These are phyloP conservation scores for Gavia stellata DNA, from an alignment of 2,113 vertebrate genomes.

Conservation along the genomic window DNA sequence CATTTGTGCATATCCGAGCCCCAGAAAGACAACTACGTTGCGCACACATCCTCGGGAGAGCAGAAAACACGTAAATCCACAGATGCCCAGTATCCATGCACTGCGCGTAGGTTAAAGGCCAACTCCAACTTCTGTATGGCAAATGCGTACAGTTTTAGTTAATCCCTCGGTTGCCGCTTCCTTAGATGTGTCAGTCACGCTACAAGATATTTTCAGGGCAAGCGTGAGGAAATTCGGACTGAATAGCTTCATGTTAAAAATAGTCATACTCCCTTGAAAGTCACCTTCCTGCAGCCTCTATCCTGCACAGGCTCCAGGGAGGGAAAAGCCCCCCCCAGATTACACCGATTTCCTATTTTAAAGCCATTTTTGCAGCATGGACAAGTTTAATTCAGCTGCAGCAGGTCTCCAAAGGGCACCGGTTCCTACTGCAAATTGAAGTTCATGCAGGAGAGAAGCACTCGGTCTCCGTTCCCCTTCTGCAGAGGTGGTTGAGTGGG, in stretches of 20 bases:
- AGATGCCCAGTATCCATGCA: neutral
- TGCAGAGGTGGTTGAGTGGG: neutral
- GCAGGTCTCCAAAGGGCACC: neutral
- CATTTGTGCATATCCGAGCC: neutral
- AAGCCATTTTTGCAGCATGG: neutral
- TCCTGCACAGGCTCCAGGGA: neutral
- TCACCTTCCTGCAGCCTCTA: neutral
- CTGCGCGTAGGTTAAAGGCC: neutral
- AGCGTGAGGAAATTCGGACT: neutral
- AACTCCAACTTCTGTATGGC: neutral
- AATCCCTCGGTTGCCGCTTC: neutral
- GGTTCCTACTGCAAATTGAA: neutral
- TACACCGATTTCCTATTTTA: neutral
- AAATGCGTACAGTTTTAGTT: neutral
- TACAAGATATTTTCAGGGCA: neutral
- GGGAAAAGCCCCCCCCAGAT: too few relatives aligned
- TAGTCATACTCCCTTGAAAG: neutral
- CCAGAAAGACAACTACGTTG: neutral
- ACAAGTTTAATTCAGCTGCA: too few relatives aligned
- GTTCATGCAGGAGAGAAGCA: rapidly evolving
- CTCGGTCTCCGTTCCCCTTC: rapidly evolving
- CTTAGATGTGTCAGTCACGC: neutral
- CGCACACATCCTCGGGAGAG: rapidly evolving
- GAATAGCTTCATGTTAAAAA: neutral
- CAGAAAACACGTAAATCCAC: neutral